phyloP scores from a whole-genome alignment of 1,140 invertebrate genomes.

The Chironomus striatipennis region DNA sequence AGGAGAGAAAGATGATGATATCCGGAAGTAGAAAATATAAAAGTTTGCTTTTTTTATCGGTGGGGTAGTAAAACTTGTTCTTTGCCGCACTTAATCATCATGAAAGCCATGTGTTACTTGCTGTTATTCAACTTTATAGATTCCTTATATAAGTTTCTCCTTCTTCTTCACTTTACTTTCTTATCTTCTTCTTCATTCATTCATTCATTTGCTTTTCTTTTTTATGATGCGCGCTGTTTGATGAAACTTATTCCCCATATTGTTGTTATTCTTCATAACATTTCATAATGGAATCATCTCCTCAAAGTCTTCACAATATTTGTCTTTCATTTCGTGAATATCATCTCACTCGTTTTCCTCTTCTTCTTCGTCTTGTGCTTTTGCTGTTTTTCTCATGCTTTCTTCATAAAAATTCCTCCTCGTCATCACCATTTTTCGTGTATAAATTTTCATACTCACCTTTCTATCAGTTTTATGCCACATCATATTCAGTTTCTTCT shows the following conservation, averaged over 20 bases:
- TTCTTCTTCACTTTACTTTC: not conserved
- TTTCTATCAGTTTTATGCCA: too few relatives aligned
- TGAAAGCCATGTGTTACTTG: slow-evolving; percentile 12
- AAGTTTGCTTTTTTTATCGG: not conserved
- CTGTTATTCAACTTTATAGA: slow-evolving; percentile 13
- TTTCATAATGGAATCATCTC: not conserved
- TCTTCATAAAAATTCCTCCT: too few relatives aligned
- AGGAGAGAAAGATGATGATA: not conserved
- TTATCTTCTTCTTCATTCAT: not conserved
- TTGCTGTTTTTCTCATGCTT: too few relatives aligned
- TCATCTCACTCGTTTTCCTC: not conserved
- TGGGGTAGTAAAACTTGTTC: slow-evolving; percentile 5
- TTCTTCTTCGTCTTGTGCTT: too few relatives aligned
- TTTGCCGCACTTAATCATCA: slow-evolving; percentile 7
- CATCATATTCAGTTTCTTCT: too few relatives aligned
- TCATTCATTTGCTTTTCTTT: not conserved
- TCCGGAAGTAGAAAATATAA: not conserved
- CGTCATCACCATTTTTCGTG: too few relatives aligned
- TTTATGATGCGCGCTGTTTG: slow-evolving; percentile 11
- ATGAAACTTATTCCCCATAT: not conserved
- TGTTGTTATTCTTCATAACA: slow-evolving; percentile 12
- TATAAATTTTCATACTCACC: too few relatives aligned
- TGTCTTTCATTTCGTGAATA: slow-evolving; percentile 13
- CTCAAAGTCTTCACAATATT: not conserved
- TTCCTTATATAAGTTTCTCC: not conserved